A percentile compares a stretch with the other conserved stretches of the same genome.
These are phyloP conservation scores for Halichoeres trimaculatus DNA, from an alignment of 2,113 vertebrate species.

Conservation along the genomic window DNA sequence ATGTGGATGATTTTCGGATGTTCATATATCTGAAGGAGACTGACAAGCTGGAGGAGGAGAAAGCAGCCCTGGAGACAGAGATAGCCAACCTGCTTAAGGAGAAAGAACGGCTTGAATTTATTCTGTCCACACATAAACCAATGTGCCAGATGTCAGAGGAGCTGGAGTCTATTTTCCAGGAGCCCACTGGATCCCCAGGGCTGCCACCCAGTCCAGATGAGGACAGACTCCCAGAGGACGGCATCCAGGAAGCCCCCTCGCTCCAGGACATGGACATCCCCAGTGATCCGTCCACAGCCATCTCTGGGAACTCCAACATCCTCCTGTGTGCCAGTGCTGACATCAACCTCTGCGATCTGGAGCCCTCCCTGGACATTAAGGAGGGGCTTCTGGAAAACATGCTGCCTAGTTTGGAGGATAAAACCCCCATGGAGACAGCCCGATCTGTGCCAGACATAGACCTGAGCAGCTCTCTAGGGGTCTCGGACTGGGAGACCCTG, in stretches of 20 bases:
- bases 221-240: constrained; percentile 77
- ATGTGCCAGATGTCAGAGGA: constrained; percentile 93
- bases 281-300: constrained; percentile 82
- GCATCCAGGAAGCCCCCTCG: constrained; percentile 73
- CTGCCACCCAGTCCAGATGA: constrained; percentile 78
- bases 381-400: constrained; percentile 92
- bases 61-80: constrained; percentile 90
- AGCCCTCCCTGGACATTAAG: constrained; percentile 89
- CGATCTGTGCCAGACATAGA: constrained; percentile 97
- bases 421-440: constrained; percentile 86
- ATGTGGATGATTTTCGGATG: constrained; percentile 56
- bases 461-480: constrained; percentile 91
- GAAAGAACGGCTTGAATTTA: constrained; percentile 95
- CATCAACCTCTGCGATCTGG: constrained; percentile 82
- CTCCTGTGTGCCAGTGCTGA: constrained; percentile 84
- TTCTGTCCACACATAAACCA: constrained; percentile 92
- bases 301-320: constrained; percentile 86
- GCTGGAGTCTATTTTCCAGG: constrained; percentile 88
- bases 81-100: constrained; percentile 95
- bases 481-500: constrained; percentile 97
- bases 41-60: constrained; percentile 94
- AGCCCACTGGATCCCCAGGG: constrained; percentile 85
- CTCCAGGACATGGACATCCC: constrained; percentile 81
- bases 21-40: constrained; percentile 88
- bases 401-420: constrained; percentile 84